phyloP scores from a whole-genome alignment of 2,113 vertebrate genomes.

The Meriones unguiculatus region DNA sequence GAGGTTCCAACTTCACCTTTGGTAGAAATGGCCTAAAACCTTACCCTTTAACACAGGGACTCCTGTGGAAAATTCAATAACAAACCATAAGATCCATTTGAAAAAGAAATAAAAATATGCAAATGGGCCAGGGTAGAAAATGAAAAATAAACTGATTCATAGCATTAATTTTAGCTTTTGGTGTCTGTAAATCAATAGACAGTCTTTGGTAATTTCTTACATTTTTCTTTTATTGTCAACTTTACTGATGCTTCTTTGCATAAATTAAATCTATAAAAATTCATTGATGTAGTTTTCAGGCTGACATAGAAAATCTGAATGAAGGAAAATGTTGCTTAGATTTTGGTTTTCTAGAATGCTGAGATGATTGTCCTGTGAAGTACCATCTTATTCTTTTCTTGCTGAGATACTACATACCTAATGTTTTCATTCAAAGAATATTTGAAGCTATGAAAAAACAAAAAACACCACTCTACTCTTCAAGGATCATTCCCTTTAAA shows the following conservation, averaged over 20 bases:
- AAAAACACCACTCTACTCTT: neutral
- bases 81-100: neutral
- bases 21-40: neutral
- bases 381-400: neutral
- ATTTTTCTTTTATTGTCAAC: neutral
- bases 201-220: neutral
- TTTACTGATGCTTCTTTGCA: neutral
- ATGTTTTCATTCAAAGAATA: neutral
- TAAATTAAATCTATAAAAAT: neutral
- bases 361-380: neutral
- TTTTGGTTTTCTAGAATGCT: neutral
- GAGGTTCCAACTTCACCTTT: neutral
- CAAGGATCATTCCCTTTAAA: neutral
- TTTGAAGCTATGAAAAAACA: neutral
- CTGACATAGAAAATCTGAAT: neutral
- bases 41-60: neutral
- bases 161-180: neutral
- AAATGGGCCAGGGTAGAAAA: neutral
- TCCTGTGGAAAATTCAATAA: neutral
- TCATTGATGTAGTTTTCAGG: neutral
- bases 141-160: neutral
- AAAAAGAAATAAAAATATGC: neutral
- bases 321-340: neutral
- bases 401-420: neutral
- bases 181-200: neutral